Base-by-base conservation (phyloP, 2,113 vertebrate genomes). In the Pithys albifrons region DNA sequence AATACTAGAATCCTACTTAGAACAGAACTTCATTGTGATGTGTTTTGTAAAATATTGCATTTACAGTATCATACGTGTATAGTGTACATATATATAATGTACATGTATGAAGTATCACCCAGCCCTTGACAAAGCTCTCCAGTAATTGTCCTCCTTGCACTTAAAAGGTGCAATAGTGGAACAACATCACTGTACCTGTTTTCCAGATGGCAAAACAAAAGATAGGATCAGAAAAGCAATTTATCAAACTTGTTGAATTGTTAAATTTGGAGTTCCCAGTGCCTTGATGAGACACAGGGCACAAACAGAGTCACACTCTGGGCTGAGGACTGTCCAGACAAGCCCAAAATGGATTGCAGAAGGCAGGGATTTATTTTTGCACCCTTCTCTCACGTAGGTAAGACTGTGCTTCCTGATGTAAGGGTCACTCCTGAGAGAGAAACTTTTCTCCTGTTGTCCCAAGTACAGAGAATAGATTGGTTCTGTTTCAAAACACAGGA, bases 341-440 rank as follows among this genome's bases (percentile, higher is more conserved):
- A 84, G 39, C 4, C 27, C 17, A 8, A 35, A 57, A 17, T 2
- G 7, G 18, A 43, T n/a, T 79, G 29, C 1, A 15, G 46, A 54
- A 25, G 9, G 14, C 24, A 45, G 7, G 3, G 23, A 29, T 58
- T 78, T 79, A 27, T 58, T 62, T 29, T 22, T 67, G 13, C 24
- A 77, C 5, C 35, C 19, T 51, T 73, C 9, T 66, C 22, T 77
- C 17, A 33, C 25, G 12, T 37, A 55, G 10, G 7, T 37, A 82
- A 66, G 14, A 5, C 7, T 43, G 15, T 0, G 0, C 1, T 37
- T 87, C 23, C 51, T 4, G 0, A 25, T 16, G 2, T 37, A 51
- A 14, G 3, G 1, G 7, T 70, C 11, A 22, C 6, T 54, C 11
- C 14, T 58, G 17, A 35, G 19, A 46, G n/a, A 57, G 29, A 54